phyloP scores from a whole-genome alignment of 2,113 vertebrate species.

The Bos taurus region DNA sequence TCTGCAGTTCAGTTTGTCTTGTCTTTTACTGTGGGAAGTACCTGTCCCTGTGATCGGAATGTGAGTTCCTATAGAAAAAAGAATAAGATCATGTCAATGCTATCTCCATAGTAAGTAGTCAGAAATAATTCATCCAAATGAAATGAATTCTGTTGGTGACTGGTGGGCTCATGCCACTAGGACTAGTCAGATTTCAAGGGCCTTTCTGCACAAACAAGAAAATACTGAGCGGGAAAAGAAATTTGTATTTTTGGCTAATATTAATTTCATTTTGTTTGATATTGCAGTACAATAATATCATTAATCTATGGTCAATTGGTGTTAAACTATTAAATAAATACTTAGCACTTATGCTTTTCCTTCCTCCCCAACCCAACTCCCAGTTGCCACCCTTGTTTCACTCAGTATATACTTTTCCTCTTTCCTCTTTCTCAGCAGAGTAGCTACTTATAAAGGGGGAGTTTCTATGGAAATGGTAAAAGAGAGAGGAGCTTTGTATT shows the following conservation, averaged over 20 bases:
- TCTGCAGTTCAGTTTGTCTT: neutral
- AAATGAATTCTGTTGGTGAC: neutral
- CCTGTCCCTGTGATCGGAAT: neutral
- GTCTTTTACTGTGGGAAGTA: neutral
- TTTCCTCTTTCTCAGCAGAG: neutral
- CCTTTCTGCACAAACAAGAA: neutral
- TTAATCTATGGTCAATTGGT: slow-evolving; percentile 41
- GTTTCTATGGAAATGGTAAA: neutral
- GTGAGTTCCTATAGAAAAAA: neutral
- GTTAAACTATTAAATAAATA: neutral
- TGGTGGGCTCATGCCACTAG: neutral
- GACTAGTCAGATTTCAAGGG: neutral
- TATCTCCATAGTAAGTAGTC: neutral
- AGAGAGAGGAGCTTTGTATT: neutral
- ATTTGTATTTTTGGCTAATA: neutral
- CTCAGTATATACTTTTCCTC: neutral
- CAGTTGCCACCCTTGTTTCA: neutral
- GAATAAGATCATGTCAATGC: neutral
- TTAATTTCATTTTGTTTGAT: slow-evolving; percentile 37
- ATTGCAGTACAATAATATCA: slow-evolving; percentile 37
- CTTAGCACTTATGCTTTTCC: neutral
- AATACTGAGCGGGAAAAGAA: neutral
- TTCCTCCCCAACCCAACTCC: neutral
- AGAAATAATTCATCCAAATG: neutral
- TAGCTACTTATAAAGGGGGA: neutral